Evolutionary conservation across 2,888 invertebrate genomes (phyloP).

Genomic region (Protonemura montana): DNA sequence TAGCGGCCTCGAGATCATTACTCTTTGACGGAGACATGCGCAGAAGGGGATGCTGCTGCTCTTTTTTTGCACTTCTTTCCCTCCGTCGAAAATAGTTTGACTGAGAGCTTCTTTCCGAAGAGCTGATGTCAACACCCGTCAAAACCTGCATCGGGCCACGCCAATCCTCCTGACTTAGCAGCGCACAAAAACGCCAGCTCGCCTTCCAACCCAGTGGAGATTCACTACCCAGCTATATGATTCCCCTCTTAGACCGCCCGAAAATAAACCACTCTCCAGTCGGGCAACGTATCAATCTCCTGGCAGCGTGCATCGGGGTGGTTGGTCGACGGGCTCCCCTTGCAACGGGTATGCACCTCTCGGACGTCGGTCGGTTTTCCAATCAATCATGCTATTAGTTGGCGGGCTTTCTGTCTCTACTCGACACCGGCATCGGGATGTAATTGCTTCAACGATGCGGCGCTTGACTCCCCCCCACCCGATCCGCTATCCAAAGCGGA

Average conservation of each 20-base stretch:
- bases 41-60: not conserved
- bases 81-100: slow-evolving; percentile 27
- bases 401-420: not conserved
- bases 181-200: slow-evolving; percentile 26
- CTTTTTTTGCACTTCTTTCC: not conserved
- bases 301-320: not conserved
- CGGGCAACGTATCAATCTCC: slow-evolving; percentile 7
- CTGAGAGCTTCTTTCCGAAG: slow-evolving; percentile 32
- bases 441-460: not conserved
- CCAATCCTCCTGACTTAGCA: slow-evolving; percentile 37
- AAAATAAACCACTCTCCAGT: slow-evolving; percentile 26
- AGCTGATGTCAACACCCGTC: slow-evolving; percentile 42
- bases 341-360: too few species aligned
- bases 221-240: slow-evolving; percentile 35
- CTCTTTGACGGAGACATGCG: slow-evolving; percentile 18
- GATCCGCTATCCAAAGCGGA: not conserved
- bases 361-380: not conserved
- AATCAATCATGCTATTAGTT: not conserved
- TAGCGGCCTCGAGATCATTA: slow-evolving; percentile 33
- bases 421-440: not conserved
- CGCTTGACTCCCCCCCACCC: not conserved
- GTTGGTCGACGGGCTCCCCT: too few species aligned
- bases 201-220: slow-evolving; percentile 31
- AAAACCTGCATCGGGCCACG: slow-evolving; percentile 37
- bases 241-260: slow-evolving; percentile 21